Evolutionary conservation across 2,797 vertebrate genomes (phyloP).

Genomic region (Gallirallus australis): DNA sequence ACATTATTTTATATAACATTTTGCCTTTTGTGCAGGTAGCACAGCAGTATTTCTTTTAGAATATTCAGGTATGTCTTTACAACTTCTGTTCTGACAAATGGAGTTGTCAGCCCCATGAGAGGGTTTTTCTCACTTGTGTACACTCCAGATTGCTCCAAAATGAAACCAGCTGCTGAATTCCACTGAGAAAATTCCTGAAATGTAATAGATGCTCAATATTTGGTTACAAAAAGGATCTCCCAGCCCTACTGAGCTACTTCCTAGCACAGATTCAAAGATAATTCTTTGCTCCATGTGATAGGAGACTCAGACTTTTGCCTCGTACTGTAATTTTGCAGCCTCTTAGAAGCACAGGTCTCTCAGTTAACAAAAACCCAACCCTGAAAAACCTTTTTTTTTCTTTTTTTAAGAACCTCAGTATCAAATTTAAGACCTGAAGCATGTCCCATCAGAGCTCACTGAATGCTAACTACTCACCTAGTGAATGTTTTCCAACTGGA

Average conservation of each 20-base stretch:
- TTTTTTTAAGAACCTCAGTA: neutral
- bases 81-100: neutral
- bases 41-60: neutral
- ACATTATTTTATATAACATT: neutral
- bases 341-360: neutral
- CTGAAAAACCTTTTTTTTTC: neutral
- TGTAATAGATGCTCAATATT: neutral
- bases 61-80: neutral
- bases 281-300: neutral
- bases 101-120: neutral
- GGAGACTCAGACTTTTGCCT: neutral
- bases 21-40: neutral
- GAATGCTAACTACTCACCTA: neutral
- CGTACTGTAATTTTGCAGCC: neutral
- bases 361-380: neutral
- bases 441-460: neutral
- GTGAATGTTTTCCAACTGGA: neutral
- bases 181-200: neutral
- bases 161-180: neutral
- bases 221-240: neutral
- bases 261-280: neutral
- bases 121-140: neutral
- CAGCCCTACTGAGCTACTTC: neutral
- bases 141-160: neutral
- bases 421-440: neutral